Conservation (phyloP, 2,797 vertebrate genomes). For the Gymnothorax javanicus region DNA sequence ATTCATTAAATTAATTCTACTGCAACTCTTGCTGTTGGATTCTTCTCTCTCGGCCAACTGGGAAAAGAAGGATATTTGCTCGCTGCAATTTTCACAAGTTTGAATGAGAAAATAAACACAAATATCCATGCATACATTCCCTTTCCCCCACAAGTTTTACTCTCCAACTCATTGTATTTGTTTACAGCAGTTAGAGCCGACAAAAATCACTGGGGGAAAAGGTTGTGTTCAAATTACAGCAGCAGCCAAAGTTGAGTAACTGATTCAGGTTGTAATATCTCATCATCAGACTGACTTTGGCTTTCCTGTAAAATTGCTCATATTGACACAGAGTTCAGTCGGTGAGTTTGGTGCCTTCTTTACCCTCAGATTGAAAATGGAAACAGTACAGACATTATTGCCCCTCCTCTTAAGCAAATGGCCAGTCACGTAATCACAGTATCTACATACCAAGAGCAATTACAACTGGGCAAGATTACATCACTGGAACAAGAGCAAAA, state of each 20-base stretch:
- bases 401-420: neutral
- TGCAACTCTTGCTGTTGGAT: slow-evolving; percentile 32
- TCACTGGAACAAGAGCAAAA: slow-evolving; percentile 20
- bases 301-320: neutral
- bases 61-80: neutral
- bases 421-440: neutral
- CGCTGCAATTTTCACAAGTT: neutral
- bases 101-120: neutral
- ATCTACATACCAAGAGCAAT: neutral
- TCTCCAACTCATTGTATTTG: neutral
- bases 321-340: neutral
- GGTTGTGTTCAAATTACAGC: neutral
- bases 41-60: slow-evolving; percentile 25
- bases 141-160: neutral
- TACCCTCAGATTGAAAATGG: neutral
- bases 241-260: neutral
- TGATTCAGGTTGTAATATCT: neutral
- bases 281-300: neutral
- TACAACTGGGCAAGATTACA: slow-evolving; percentile 32
- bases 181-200: neutral
- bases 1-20: slow-evolving; percentile 48
- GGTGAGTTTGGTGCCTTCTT: neutral
- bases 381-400: neutral
- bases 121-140: neutral
- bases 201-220: neutral